Conservation (phyloP, 2,113 vertebrate genomes). For the Hydrochoerus hydrochaeris region DNA sequence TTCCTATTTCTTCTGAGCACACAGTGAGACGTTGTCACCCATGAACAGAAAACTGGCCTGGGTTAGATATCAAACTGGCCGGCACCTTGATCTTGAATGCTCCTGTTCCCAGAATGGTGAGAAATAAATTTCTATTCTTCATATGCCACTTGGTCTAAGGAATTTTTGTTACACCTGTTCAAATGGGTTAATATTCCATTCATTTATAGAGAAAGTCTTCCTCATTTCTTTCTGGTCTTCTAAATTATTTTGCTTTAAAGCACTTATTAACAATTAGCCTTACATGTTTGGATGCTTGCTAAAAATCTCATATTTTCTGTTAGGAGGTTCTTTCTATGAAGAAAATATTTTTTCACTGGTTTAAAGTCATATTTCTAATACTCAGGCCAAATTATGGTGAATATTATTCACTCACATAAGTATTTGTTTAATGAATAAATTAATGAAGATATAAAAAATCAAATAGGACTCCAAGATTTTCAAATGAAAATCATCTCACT, state of each 20-base stretch:
- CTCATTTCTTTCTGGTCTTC: neutral
- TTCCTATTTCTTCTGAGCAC: neutral
- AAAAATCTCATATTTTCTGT: neutral
- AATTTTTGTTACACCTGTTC: neutral
- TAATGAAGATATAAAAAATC: neutral
- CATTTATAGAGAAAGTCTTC: rapidly evolving
- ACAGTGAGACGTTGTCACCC: neutral
- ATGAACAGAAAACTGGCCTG: neutral
- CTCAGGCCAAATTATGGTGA: neutral
- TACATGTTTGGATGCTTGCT: neutral
- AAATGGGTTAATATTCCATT: neutral
- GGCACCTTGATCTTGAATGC: neutral
- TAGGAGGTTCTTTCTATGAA: neutral
- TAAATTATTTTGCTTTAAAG: neutral
- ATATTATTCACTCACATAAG: neutral
- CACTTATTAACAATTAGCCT: neutral
- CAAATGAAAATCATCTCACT: neutral
- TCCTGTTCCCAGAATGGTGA: too few species aligned
- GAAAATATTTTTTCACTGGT: neutral
- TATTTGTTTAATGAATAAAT: neutral
- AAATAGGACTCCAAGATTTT: neutral
- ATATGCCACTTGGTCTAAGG: neutral
- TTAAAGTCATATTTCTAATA: neutral
- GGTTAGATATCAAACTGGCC: neutral
- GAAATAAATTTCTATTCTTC: neutral